phyloP scores from a whole-genome alignment of 2,888 invertebrate species.

The Acronicta leporina region DNA sequence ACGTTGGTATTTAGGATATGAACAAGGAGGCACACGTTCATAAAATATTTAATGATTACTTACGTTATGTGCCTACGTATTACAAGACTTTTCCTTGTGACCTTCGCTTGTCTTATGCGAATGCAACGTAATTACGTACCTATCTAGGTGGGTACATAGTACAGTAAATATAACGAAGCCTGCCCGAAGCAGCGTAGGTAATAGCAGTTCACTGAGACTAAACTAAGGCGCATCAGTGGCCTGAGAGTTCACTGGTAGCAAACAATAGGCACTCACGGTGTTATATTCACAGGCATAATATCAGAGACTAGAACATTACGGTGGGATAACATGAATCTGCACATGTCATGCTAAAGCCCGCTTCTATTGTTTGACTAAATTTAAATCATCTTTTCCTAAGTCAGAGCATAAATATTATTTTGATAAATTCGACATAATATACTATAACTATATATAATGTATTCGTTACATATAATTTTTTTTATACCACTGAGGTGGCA shows the following conservation, averaged over 20 bases:
- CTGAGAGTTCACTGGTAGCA: constrained; percentile 32
- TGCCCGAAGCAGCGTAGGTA: constrained; percentile 6
- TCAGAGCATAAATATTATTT: too few species aligned
- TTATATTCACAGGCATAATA: constrained; percentile 50
- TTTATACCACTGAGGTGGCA: too few species aligned
- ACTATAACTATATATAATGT: too few species aligned
- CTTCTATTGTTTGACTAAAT: background rate
- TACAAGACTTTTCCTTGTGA: constrained; percentile 29
- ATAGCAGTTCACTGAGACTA: constrained; percentile 6
- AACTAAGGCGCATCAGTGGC: constrained; percentile 16
- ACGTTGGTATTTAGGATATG: background rate
- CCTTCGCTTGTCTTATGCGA: constrained; percentile 33
- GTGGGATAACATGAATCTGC: constrained; percentile 50
- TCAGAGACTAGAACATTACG: constrained; percentile 51
- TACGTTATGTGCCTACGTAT: constrained; percentile 29
- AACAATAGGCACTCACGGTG: constrained; percentile 39
- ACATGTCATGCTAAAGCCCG: constrained; percentile 32
- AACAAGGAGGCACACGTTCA: background rate
- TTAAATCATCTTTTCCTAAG: background rate
- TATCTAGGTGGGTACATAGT: background rate
- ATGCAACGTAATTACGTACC: constrained; percentile 19
- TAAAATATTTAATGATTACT: constrained; percentile 29
- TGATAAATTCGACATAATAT: too few species aligned
- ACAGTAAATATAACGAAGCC: constrained; percentile 23
- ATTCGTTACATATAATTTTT: too few species aligned